A percentile compares a stretch with the other conserved stretches of the same genome.
Evolutionary conservation across 2,888 invertebrate species (phyloP).

Genomic region (Xylocampa areola): DNA sequence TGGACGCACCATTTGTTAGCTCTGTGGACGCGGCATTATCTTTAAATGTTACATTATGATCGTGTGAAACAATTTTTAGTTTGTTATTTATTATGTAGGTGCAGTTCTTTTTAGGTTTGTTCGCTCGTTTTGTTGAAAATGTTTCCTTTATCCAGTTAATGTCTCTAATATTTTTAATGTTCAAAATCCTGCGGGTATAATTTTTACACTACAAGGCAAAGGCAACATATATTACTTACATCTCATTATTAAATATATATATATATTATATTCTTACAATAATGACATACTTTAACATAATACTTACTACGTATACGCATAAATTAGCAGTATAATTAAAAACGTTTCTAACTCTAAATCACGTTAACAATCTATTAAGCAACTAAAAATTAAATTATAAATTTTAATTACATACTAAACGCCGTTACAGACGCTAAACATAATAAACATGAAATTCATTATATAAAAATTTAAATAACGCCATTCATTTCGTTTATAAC

Average conservation of each 20-base stretch:
- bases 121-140: neutral
- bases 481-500: slow-evolving; percentile 44
- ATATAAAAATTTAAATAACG: slow-evolving; percentile 38
- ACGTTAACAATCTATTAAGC: slow-evolving; percentile 32
- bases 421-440: slow-evolving; percentile 48
- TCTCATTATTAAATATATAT: neutral
- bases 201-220: too few relatives aligned
- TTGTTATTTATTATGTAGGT: slow-evolving; percentile 18
- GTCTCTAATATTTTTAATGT: too few relatives aligned
- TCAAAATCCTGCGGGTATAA: neutral
- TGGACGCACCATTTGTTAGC: slow-evolving; percentile 72
- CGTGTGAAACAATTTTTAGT: slow-evolving; percentile 40
- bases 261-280: neutral
- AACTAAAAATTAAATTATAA: slow-evolving; percentile 34
- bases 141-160: too few relatives aligned
- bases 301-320: neutral
- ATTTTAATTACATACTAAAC: slow-evolving; percentile 35
- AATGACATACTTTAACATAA: slow-evolving; percentile 12
- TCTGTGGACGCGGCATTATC: slow-evolving; percentile 53
- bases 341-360: slow-evolving; percentile 32
- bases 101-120: neutral
- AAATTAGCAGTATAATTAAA: slow-evolving; percentile 15
- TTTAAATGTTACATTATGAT: slow-evolving; percentile 42
- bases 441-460: slow-evolving; percentile 40
- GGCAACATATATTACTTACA: neutral